Conservation (phyloP, 2,888 invertebrate species). For the Dolichomitus sp. region DNA sequence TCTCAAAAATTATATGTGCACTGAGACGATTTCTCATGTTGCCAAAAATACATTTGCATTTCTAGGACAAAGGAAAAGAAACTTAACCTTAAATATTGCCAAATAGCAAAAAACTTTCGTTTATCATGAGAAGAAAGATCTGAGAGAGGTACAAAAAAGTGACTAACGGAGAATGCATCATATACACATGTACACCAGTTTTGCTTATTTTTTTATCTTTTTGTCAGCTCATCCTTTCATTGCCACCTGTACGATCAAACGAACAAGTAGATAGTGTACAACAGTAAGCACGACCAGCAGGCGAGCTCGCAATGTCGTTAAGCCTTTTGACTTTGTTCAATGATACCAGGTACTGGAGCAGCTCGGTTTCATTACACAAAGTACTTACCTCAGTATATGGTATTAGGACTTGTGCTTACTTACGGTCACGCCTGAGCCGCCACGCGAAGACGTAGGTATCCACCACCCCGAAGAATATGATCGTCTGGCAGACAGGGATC, state of each 20-base stretch:
- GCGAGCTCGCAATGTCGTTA: slow-evolving; percentile 10
- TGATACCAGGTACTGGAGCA: slow-evolving; percentile 35
- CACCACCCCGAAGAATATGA: slow-evolving; percentile 11
- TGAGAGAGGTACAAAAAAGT: too few relatives aligned
- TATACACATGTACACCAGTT: not conserved
- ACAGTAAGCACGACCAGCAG: not conserved
- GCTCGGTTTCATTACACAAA: not conserved
- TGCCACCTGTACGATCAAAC: slow-evolving; percentile 23
- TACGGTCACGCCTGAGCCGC: slow-evolving; percentile 26
- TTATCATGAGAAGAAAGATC: too few relatives aligned
- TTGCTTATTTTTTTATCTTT: not conserved
- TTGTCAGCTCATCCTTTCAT: not conserved
- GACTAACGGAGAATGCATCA: too few relatives aligned
- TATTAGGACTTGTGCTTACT: slow-evolving; percentile 7
- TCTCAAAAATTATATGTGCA: too few relatives aligned
- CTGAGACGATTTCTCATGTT: too few relatives aligned
- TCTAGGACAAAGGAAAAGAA: too few relatives aligned
- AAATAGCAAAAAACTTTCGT: too few relatives aligned
- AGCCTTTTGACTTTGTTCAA: slow-evolving; percentile 23
- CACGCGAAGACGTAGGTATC: slow-evolving; percentile 14
- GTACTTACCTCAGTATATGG: not conserved
- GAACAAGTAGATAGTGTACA: not conserved
- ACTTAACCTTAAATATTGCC: too few relatives aligned
- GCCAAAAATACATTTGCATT: too few relatives aligned
- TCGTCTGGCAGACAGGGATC: slow-evolving; percentile 36